Conservation (phyloP, 2,797 vertebrate species). For the Danio aesculapii region DNA sequence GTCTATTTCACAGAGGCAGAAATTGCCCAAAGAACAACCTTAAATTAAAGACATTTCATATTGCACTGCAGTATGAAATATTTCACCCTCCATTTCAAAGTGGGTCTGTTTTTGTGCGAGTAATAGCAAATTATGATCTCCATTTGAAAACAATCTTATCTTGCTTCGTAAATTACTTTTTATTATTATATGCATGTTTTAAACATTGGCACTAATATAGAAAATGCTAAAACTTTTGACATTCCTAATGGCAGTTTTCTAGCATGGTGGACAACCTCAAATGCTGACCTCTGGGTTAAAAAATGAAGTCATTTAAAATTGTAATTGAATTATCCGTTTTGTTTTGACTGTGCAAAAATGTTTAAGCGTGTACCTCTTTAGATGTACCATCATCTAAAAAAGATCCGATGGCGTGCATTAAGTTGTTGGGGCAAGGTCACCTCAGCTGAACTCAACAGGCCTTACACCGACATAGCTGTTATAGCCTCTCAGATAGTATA, state of each 20-base stretch:
- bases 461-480: not conserved
- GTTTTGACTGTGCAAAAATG: not conserved
- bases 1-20: not conserved
- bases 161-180: not conserved
- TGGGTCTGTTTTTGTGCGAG: not conserved
- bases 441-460: slow-evolving; percentile 4
- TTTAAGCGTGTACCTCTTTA: not conserved
- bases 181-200: not conserved
- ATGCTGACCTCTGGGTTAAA: not conserved
- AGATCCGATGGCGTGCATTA: not conserved
- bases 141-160: not conserved
- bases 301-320: not conserved
- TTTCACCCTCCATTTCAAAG: not conserved
- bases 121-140: not conserved
- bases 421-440: slow-evolving; percentile 7
- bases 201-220: not conserved
- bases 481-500: not conserved
- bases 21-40: not conserved
- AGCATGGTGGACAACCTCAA: not conserved
- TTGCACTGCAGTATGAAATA: no score
- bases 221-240: not conserved
- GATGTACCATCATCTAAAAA: not conserved
- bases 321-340: not conserved
- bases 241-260: not conserved
- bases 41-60: not conserved